phyloP scores from a whole-genome alignment of 2,113 vertebrate species.

The Psettodes erumei region DNA sequence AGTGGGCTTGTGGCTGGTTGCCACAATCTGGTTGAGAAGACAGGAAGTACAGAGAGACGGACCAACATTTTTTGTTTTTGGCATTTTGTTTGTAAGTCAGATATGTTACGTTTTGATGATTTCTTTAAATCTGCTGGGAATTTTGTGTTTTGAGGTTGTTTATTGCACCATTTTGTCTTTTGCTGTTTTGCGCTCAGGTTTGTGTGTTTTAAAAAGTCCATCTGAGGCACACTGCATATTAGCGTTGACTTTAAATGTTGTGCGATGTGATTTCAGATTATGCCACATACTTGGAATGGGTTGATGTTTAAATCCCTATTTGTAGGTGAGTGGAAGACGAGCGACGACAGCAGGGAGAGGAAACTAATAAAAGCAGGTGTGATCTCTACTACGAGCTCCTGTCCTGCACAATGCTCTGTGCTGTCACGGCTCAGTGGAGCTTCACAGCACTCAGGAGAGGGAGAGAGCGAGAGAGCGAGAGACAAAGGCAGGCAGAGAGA shows the following conservation, averaged over 20 bases:
- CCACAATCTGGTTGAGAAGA: not conserved
- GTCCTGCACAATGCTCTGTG: slow-evolving; percentile 27
- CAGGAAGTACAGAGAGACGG: not conserved
- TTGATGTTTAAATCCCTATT: not conserved
- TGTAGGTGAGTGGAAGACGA: too few relatives aligned
- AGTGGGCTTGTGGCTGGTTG: not conserved
- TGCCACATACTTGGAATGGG: not conserved
- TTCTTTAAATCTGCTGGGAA: not conserved
- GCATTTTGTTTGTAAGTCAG: not conserved
- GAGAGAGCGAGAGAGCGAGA: slow-evolving; percentile 30
- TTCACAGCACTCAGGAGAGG: slow-evolving; percentile 44
- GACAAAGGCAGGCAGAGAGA: slow-evolving; percentile 10
- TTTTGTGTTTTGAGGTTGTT: too few relatives aligned
- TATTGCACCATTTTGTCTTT: too few relatives aligned
- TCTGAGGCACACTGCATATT: not conserved
- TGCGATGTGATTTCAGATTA: not conserved
- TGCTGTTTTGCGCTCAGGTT: too few relatives aligned
- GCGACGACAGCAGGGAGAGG: not conserved
- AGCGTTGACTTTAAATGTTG: not conserved
- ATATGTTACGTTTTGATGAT: not conserved
- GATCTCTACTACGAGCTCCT: slow-evolving; percentile 33
- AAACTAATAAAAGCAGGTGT: slow-evolving; percentile 39
- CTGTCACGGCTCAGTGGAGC: slow-evolving; percentile 51
- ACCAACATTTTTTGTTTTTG: not conserved
- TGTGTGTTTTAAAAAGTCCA: not conserved